Percentiles rank a stretch among this genome's conserved stretches.
Evolutionary conservation across 2,888 invertebrate genomes (phyloP).

Genomic region (Cantharis rustica): DNA sequence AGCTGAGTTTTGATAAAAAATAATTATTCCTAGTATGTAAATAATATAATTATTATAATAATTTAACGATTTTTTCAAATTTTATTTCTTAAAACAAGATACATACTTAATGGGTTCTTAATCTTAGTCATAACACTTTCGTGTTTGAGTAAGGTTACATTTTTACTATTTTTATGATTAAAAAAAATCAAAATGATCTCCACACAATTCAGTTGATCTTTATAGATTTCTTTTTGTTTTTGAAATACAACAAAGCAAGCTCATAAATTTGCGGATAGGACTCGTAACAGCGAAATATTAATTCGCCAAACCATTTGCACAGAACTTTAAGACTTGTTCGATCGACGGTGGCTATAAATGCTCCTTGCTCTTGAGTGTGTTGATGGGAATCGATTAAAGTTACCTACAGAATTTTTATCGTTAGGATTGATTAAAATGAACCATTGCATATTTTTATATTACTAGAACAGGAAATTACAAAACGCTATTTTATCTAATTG

Average conservation of each 20-base stretch:
- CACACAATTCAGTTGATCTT: not conserved
- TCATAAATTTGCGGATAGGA: slow-evolving; percentile 57
- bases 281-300: slow-evolving; percentile 54
- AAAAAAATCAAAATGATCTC: not conserved
- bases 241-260: slow-evolving; percentile 58
- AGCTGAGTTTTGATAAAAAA: not conserved
- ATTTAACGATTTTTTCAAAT: not conserved
- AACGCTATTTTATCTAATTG: too few species aligned
- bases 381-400: slow-evolving; percentile 60
- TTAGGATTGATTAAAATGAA: not conserved
- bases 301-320: slow-evolving; percentile 57
- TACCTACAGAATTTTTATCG: slow-evolving; percentile 49
- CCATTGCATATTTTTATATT: too few species aligned
- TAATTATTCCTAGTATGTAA: not conserved
- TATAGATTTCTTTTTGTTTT: slow-evolving; percentile 29
- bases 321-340: slow-evolving; percentile 51
- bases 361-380: slow-evolving; percentile 54
- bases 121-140: not conserved
- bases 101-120: not conserved
- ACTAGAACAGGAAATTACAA: too few species aligned
- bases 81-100: not conserved
- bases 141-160: not conserved
- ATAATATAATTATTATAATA: not conserved
- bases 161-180: not conserved
- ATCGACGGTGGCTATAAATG: slow-evolving; percentile 57